Base-by-base conservation (phyloP, 2,113 vertebrate species). In the Scartelaos histophorus region DNA sequence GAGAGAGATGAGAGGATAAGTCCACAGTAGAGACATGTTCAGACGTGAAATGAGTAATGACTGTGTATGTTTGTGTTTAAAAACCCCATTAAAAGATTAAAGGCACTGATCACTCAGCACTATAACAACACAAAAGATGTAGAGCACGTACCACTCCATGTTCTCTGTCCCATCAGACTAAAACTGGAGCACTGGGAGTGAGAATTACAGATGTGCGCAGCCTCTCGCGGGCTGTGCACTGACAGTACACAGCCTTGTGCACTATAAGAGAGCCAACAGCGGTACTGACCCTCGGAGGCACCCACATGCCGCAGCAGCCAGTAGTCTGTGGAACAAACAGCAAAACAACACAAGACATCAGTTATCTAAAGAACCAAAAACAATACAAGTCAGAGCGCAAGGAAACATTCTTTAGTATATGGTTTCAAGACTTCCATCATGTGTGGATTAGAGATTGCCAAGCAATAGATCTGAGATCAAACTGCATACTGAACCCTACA, bases 251-350 rank as follows among this genome's bases (percentile, higher is more conserved):
- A 97, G 62, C 94, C 92, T 88, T 92, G 90, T 84, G 94, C 93
- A 87, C 93, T 94, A 88, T 97, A 96, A 24, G 95, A 97, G 0
- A 94, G 95, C 96, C 95, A 97, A 85, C 96, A 97, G 77, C 89
- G 93, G 85, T 96, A 97, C 74, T 92, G 93, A 16, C 86, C 84
- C 12, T 90, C 89, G 75, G 70, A 89, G 0, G 84, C 85, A n/a
- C 84, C 87, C 90, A 95, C 93, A 2, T 94, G 94, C 75, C 85
- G 92, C 34, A 94, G 76, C 76, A 90, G 75, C 3, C 89, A 84
- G 86, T 96, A 97, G 71, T 95, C 96, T 97, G 43, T 13, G 22
- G 82, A 67, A 60, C 57, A 82, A 25, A 86, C 66, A 75, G 66
- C 35, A 74, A 7, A 62, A 85, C 74, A 83, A 0, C 15, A 83